Evolutionary conservation across 2,888 invertebrate genomes (phyloP).

Genomic region (Byasa hedistus): DNA sequence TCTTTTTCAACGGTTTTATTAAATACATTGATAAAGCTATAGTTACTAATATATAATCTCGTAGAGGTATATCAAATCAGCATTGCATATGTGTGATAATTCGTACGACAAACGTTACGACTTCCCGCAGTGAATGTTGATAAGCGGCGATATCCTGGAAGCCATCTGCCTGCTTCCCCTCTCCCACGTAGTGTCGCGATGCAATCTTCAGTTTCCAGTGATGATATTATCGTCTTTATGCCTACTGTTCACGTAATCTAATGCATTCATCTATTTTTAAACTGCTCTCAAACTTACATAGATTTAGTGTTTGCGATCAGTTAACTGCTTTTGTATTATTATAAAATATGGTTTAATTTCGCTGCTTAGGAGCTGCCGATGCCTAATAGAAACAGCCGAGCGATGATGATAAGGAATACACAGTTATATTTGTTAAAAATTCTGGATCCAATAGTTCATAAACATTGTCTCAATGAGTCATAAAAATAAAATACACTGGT

Average conservation of each 20-base stretch:
- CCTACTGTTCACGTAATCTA: constrained; percentile 27
- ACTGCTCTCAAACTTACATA: background rate
- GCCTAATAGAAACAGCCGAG: too few relatives aligned
- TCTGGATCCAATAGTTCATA: too few relatives aligned
- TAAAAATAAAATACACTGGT: too few relatives aligned
- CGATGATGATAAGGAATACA: too few relatives aligned
- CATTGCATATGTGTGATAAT: constrained; percentile 19
- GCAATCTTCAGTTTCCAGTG: constrained; percentile 37
- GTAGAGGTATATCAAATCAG: constrained; percentile 1
- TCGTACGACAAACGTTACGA: constrained; percentile 37
- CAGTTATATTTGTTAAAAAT: too few relatives aligned
- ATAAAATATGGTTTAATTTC: too few relatives aligned
- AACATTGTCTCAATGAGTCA: too few relatives aligned
- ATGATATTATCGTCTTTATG: constrained; percentile 36
- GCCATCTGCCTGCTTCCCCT: constrained; percentile 29
- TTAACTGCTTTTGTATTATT: too few relatives aligned
- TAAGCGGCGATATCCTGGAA: constrained; percentile 48
- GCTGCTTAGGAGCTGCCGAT: too few relatives aligned
- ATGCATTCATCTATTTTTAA: constrained; percentile 4
- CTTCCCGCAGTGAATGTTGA: constrained; percentile 47
- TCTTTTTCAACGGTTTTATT: background rate
- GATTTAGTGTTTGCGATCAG: background rate
- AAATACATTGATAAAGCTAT: background rate
- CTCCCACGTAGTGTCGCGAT: constrained; percentile 34
- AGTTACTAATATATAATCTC: background rate